phyloP scores from a whole-genome alignment of 1,140 invertebrate species.

The Caenorhabditis brenneri region DNA sequence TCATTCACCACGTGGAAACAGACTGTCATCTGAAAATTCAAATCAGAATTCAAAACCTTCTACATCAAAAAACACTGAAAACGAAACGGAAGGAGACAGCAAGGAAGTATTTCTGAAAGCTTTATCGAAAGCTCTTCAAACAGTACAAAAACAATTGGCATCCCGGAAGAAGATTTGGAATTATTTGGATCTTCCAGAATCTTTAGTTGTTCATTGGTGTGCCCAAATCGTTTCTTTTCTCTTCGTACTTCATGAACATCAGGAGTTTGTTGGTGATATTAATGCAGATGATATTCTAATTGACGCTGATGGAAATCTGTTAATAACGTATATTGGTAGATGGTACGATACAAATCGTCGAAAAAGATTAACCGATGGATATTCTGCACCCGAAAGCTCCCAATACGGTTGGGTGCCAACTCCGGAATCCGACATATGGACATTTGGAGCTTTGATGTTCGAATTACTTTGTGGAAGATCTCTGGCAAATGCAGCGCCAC shows the following conservation, averaged over 20 bases:
- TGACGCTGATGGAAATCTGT: conserved; percentile 46
- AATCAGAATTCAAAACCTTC: not conserved
- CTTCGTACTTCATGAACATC: conserved; percentile 49
- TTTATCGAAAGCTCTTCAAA: not conserved
- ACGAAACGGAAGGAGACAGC: not conserved
- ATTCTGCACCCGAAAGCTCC: not conserved
- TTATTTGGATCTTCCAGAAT: conserved; percentile 38
- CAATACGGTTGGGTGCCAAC: conserved; percentile 2
- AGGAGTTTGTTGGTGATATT: conserved; percentile 29
- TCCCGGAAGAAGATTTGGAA: not conserved
- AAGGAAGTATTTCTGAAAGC: not conserved
- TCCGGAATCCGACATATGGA: conserved; percentile 13
- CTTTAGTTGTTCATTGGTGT: conserved; percentile 46
- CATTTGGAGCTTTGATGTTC: not conserved
- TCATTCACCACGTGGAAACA: not conserved
- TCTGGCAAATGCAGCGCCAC: not conserved
- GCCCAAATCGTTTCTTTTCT: conserved; percentile 50
- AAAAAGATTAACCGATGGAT: not conserved
- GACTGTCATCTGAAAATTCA: not conserved
- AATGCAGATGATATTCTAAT: conserved; percentile 44
- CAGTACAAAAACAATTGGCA: not conserved
- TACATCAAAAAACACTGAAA: not conserved
- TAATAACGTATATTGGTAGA: conserved; percentile 42
- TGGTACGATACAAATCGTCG: conserved; percentile 42
- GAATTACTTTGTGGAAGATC: conserved; percentile 14